Conservation (phyloP, 2,888 invertebrate genomes). For the Steinernema hermaphroditum region DNA sequence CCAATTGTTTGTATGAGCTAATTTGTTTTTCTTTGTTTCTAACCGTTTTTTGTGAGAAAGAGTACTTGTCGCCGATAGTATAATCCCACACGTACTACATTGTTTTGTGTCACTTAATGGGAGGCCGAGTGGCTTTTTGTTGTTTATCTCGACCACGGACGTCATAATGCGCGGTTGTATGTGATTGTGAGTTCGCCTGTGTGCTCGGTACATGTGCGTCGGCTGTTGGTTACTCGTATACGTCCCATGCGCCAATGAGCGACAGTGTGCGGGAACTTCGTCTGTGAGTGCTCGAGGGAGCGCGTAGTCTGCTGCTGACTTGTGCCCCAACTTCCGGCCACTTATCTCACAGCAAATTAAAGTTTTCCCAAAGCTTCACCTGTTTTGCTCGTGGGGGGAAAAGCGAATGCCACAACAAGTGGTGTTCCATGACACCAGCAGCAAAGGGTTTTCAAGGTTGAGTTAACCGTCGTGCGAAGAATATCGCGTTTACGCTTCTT, state of each 20-base stretch:
- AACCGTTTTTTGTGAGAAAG: no score
- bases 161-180: slow-evolving; percentile 30
- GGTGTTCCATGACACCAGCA: not conserved
- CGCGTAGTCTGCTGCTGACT: not conserved
- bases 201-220: slow-evolving; percentile 25
- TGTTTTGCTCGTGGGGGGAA: no score
- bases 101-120: not conserved
- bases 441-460: slow-evolving; percentile 13
- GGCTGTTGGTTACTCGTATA: not conserved
- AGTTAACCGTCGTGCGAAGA: not conserved
- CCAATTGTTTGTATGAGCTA: no score
- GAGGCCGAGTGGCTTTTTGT: not conserved
- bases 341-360: no score
- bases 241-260: not conserved
- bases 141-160: slow-evolving; percentile 14
- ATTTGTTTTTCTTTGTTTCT: no score
- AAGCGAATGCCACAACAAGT: no score
- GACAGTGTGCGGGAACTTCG: not conserved
- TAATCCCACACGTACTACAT: not conserved
- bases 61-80: no score
- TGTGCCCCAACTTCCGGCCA: no score
- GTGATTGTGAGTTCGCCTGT: slow-evolving; percentile 1
- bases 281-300: not conserved
- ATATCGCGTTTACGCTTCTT: slow-evolving; percentile 9
- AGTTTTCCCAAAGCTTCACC: no score